A percentile compares a stretch with the other conserved stretches of the same genome.
Evolutionary conservation across 2,888 invertebrate genomes (phyloP).

Genomic region (Drosophila cognata): DNA sequence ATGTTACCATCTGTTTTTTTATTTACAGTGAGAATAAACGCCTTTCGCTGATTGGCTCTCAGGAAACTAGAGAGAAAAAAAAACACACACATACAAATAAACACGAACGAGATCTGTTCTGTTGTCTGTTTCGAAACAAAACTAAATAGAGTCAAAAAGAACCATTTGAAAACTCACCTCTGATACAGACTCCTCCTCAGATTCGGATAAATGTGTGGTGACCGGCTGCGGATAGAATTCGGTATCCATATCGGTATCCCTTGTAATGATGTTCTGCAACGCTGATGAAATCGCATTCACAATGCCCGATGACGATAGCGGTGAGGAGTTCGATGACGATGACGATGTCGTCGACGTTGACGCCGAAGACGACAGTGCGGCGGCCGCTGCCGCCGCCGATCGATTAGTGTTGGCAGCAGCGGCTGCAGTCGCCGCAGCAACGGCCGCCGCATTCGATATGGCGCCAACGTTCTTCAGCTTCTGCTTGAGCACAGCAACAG

Average conservation of each 20-base stretch:
- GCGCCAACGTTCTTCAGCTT: constrained; percentile 74
- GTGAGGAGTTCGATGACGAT: constrained; percentile 83
- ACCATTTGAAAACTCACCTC: constrained; percentile 89
- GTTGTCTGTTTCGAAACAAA: background rate
- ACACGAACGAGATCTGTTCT: background rate
- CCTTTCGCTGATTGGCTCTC: background rate
- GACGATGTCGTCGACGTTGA: constrained; percentile 82
- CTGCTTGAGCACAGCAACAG: constrained; percentile 78
- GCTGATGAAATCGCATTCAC: constrained; percentile 83
- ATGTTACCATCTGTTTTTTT: background rate
- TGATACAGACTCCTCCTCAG: constrained; percentile 98
- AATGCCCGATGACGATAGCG: constrained; percentile 82
- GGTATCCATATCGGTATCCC: constrained; percentile 94
- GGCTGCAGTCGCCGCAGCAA: constrained; percentile 67
- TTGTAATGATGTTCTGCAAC: constrained; percentile 87
- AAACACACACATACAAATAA: background rate
- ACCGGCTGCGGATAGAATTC: constrained; percentile 92
- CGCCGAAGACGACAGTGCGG: constrained; percentile 70
- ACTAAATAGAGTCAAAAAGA: background rate
- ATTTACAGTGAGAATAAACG: background rate
- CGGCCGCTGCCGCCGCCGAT: constrained; percentile 77
- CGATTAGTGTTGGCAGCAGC: constrained; percentile 63
- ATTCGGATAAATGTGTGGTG: constrained; percentile 97
- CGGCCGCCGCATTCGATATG: constrained; percentile 51
- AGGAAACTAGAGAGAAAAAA: background rate